Evolutionary conservation across 2,113 vertebrate genomes (phyloP), one percentile per base, ranked within the genome.

Genomic region (Vidua chalybeata): DNA sequence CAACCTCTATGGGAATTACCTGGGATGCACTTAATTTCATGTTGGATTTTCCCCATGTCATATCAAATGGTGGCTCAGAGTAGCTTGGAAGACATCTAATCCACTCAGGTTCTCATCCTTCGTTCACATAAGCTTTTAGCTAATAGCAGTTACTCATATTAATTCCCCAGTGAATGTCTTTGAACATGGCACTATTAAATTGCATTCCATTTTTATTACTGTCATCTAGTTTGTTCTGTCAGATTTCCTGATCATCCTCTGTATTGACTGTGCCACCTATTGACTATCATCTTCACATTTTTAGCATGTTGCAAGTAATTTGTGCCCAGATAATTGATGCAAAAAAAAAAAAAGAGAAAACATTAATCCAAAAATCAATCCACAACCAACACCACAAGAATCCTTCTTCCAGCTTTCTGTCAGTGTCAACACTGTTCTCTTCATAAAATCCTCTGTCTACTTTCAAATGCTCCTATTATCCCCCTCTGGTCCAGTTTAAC

Each of bases 181-280:
- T 21, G 33, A 92, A 84, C 33, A 39, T 26, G 62, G 22, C 24
- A 31, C 85, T 93, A 78, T 75, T 89, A 78, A 92, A 84, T 80
- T 84, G 66, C 61, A 59, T 80, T 92, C 73, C 4, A 23, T 92
- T 95, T 92, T 86, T 95, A 79, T 95, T 92, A 89, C 69, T 94
- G 68, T 84, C 64, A 45, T 67, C 48, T 33, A 39, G 19, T 71
- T 75, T 2, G 3, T 83, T 76, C 76, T 85, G n/a, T 84, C 62
- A 87, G 89, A 74, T 71, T 67, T 86, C 69, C 52, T 84, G 33
- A 41, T 81, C 11, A 0, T 80, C 64, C 64, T 84, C 86, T 89
- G 55, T 80, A 90, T 88, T 76, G 87, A 91, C 66, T 88, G 7
- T 90, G 89, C 83, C 89, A 92, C 68, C 83, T 90, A 94, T 84